These are phyloP conservation scores for Macrosteles quadrilineatus DNA, from an alignment of 1,140 invertebrate genomes.

Conservation along the genomic window DNA sequence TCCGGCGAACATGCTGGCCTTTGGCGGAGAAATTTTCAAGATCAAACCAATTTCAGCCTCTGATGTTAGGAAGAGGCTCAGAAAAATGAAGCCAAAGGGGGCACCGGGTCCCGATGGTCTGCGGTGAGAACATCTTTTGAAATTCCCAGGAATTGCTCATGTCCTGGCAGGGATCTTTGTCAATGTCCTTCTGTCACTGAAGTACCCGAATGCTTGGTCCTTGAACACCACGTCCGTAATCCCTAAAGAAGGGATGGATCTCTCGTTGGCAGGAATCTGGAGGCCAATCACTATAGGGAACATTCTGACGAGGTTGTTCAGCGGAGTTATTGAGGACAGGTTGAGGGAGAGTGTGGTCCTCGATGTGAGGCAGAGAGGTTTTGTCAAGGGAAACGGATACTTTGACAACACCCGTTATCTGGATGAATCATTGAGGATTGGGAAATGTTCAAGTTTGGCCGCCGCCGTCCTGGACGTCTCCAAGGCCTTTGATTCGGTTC, in stretches of 20 bases:
- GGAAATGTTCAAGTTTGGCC: slow-evolving; percentile 22
- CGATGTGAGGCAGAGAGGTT: slow-evolving; percentile 40
- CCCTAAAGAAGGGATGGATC: slow-evolving; percentile 40
- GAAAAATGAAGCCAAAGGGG: slow-evolving; percentile 5
- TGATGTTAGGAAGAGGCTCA: slow-evolving; percentile 18
- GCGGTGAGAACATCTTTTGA: no score
- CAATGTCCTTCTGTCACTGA: slow-evolving; percentile 24
- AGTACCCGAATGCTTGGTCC: slow-evolving; percentile 38
- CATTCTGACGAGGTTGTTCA: slow-evolving; percentile 39
- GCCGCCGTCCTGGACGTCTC: slow-evolving; percentile 41
- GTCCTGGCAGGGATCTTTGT: slow-evolving; percentile 28
- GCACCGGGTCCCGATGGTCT: slow-evolving; percentile 37
- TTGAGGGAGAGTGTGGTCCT: slow-evolving; percentile 28
- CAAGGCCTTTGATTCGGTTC: slow-evolving; percentile 48
- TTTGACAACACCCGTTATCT: slow-evolving; percentile 34
- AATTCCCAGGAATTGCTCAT: slow-evolving; percentile 18
- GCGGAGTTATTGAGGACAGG: no score
- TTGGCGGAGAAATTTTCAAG: not conserved
- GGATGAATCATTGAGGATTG: slow-evolving; percentile 30
- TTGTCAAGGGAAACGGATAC: slow-evolving; percentile 35
- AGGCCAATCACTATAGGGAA: slow-evolving; percentile 42
- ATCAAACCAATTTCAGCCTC: slow-evolving; percentile 17
- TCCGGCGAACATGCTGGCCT: not conserved
- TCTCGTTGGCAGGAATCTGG: slow-evolving; percentile 33
- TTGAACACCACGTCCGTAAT: slow-evolving; percentile 43